These are phyloP conservation scores for Malacoctenus gilli DNA, from an alignment of 2,797 vertebrate species.

Conservation along the genomic window DNA sequence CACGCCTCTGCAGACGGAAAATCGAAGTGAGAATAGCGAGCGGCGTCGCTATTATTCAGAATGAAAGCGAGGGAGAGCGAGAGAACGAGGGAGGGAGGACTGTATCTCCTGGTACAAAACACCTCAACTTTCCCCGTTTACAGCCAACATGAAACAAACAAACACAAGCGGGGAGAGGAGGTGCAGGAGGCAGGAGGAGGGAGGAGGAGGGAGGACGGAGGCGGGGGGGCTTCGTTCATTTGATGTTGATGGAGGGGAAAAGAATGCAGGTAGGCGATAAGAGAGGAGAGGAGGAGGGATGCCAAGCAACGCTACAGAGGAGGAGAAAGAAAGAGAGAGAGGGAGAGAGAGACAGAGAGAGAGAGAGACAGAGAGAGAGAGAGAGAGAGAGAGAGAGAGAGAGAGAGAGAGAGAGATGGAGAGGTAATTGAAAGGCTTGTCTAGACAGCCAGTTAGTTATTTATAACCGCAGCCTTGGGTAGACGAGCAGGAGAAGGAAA, in stretches of 20 bases:
- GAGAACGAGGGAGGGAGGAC: conserved; percentile 29
- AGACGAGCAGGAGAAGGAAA: conserved; percentile 14
- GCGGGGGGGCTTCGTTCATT: conserved; percentile 55
- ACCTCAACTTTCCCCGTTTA: conserved; percentile 66
- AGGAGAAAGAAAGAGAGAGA: conserved; percentile 30
- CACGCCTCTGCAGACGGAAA: conserved; percentile 35
- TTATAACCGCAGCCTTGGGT: conserved; percentile 46
- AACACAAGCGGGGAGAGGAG: conserved; percentile 49
- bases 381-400: background rate
- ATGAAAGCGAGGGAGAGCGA: conserved; percentile 40
- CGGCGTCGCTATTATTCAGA: conserved; percentile 51
- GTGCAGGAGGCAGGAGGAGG: conserved; percentile 24
- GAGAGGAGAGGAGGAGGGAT: conserved; percentile 71
- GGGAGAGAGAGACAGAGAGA: conserved; percentile 28
- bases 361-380: conserved; percentile 6
- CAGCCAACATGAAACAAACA: conserved; percentile 74
- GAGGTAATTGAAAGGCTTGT: conserved; percentile 37
- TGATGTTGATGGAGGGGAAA: conserved; percentile 75
- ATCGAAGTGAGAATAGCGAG: conserved; percentile 53
- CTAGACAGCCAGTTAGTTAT: conserved; percentile 51
- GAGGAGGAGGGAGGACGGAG: background rate
- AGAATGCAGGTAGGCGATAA: conserved; percentile 79
- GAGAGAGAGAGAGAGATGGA: conserved; percentile 7
- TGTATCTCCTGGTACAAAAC: conserved; percentile 59
- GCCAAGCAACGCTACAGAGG: conserved; percentile 68